A percentile compares a stretch with the other conserved stretches of the same genome.
Evolutionary conservation across 2,888 invertebrate genomes (phyloP).

Genomic region (Dryomyza anilis): DNA sequence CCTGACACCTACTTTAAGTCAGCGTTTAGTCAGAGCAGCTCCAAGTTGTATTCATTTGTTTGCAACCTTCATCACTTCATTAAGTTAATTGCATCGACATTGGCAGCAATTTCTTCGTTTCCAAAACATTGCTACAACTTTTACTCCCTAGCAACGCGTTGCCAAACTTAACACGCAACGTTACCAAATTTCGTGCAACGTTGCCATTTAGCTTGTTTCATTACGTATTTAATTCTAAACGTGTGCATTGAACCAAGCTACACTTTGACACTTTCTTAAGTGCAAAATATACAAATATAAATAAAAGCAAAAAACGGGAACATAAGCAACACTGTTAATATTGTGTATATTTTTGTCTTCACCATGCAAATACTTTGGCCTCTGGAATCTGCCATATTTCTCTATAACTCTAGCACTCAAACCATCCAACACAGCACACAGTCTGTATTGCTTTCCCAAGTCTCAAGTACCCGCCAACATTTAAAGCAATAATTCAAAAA

Average conservation of each 20-base stretch:
- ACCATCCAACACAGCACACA: too few relatives aligned
- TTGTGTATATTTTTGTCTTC: too few relatives aligned
- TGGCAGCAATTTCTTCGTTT: constrained; percentile 14
- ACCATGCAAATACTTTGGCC: too few relatives aligned
- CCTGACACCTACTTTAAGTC: neutral
- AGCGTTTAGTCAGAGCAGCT: neutral
- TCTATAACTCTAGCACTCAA: too few relatives aligned
- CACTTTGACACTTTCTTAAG: constrained; percentile 13
- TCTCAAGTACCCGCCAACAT: constrained; percentile 14
- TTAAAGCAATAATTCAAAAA: constrained; percentile 16
- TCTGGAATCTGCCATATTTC: too few relatives aligned
- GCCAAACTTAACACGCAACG: neutral
- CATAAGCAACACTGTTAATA: too few relatives aligned
- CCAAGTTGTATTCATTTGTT: neutral
- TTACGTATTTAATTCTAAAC: constrained; percentile 5
- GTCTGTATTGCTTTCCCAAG: too few relatives aligned
- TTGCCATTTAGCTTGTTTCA: neutral
- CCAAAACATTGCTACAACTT: neutral
- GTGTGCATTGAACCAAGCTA: constrained; percentile 12
- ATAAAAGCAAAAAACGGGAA: neutral
- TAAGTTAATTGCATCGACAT: constrained; percentile 19
- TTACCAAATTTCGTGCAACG: neutral
- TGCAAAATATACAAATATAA: neutral
- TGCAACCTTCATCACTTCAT: constrained; percentile 18
- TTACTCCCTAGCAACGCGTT: neutral